Evolutionary conservation across 92 coral and sea anemone genomes (phyloP).

Genomic region (Scolanthus callimorphus): DNA sequence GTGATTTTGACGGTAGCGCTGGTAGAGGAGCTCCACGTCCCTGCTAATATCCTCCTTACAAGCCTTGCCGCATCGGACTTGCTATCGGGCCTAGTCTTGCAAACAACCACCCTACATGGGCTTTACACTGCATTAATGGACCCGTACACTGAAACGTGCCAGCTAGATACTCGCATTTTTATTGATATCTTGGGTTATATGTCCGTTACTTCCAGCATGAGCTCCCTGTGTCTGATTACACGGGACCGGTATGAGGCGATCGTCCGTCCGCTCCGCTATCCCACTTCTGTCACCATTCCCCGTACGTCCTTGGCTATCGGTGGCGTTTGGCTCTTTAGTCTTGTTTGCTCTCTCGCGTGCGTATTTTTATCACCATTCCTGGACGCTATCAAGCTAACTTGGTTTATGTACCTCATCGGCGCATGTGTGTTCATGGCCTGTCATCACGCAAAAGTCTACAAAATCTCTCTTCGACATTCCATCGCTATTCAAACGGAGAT

Average conservation of each 20-base stretch:
- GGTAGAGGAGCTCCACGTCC: no score
- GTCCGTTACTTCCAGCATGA: not conserved
- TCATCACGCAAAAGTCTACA: not conserved
- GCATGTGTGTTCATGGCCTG: not conserved
- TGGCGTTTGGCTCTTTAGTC: not conserved
- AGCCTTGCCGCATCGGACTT: no score
- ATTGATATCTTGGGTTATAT: not conserved
- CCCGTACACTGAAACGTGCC: no score
- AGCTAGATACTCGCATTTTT: not conserved
- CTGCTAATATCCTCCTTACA: no score
- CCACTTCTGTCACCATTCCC: not conserved
- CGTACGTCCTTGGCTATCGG: not conserved
- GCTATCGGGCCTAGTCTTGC: no score
- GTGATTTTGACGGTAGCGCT: no score
- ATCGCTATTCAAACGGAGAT: not conserved
- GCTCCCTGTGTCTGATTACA: not conserved
- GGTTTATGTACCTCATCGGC: not conserved
- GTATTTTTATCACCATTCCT: not conserved
- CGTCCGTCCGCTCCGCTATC: not conserved
- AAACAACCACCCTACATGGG: no score
- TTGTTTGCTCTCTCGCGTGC: not conserved
- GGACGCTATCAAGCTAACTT: not conserved
- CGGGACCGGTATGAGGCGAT: not conserved
- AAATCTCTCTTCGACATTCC: not conserved
- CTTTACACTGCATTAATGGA: no score